Percentiles rank a stretch among this genome's conserved stretches.
These are phyloP conservation scores for Myiopsitta monachus DNA, from an alignment of 2,113 vertebrate species.

Conservation along the genomic window DNA sequence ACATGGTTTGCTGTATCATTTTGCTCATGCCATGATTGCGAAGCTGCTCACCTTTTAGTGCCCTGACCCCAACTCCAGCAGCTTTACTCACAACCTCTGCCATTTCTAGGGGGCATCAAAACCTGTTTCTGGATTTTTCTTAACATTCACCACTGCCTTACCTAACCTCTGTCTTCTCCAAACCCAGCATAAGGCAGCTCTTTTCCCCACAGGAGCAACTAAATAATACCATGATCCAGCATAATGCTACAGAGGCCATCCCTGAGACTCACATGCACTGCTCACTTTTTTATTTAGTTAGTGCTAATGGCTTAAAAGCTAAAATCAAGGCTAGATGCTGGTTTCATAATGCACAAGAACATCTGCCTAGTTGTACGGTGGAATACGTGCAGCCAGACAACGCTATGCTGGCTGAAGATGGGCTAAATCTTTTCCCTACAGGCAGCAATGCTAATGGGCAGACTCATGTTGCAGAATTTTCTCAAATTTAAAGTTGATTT, in stretches of 20 bases:
- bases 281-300: not conserved
- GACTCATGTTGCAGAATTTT: not conserved
- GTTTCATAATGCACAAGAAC: not conserved
- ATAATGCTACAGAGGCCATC: not conserved
- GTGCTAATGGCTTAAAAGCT: not conserved
- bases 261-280: not conserved
- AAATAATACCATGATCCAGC: not conserved
- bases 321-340: not conserved
- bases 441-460: not conserved
- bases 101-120: not conserved
- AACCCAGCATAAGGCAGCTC: not conserved
- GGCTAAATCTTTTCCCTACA: not conserved
- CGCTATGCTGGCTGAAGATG: not conserved
- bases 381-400: not conserved
- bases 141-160: not conserved
- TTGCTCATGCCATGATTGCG: not conserved
- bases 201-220: not conserved
- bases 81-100: not conserved
- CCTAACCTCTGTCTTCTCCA: not conserved
- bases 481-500: not conserved
- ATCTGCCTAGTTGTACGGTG: not conserved
- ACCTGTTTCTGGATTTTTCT: not conserved
- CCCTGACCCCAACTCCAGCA: not conserved
- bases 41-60: not conserved
- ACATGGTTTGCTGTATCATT: not conserved